Evolutionary conservation across 2,797 vertebrate species (phyloP), one percentile per base, ranked within the genome.

Genomic region (Melanotaenia trifasciata): DNA sequence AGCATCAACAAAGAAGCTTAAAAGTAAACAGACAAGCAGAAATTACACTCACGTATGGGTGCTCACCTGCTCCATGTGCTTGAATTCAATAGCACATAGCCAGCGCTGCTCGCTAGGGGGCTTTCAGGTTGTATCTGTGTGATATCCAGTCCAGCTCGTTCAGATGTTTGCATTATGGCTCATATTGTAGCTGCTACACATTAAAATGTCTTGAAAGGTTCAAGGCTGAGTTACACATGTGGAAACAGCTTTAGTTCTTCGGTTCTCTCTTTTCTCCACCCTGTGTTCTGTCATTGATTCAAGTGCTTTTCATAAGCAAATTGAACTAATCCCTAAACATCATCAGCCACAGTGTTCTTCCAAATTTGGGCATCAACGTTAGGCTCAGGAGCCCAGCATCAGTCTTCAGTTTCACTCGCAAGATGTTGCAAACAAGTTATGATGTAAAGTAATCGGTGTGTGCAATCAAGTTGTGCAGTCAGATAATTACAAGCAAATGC

Each of bases 401-500:
- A 26, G 45, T 36, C 61, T 62, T 26, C 35, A 18, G 62, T 79
- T 78, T 74, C 53, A n/a, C 47, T 65, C 57, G 12, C 73, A 64
- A 40, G 26, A 63, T 54, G 58, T 10, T 66, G 50, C 51, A 53
- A 11, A 38, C 38, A 72, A 72, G 75, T 51, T 62, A 67, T 68
- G 38, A 76, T 54, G 18, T 43, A 6, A 43, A 16, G 20, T 36
- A 67, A 84, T 78, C 53, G 35, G 40, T 45, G 62, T 36, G 24
- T 63, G 68, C 56, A 10, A 62, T 64, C 70, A 75, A 13, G 28
- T 64, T 35, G 22, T 62, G 66, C 54, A 10, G 64, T 61, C 70
- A 74, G 38, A 79, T 81, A 57, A 82, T 81, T 67, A 68, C 47
- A 54, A 62, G 60, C 67, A 76, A 74, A 83, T 58, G 58, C n/a